Evolutionary conservation across 1,140 invertebrate species (phyloP), one percentile per base, ranked within the genome.

Genomic region (Bombus pyrosoma): DNA sequence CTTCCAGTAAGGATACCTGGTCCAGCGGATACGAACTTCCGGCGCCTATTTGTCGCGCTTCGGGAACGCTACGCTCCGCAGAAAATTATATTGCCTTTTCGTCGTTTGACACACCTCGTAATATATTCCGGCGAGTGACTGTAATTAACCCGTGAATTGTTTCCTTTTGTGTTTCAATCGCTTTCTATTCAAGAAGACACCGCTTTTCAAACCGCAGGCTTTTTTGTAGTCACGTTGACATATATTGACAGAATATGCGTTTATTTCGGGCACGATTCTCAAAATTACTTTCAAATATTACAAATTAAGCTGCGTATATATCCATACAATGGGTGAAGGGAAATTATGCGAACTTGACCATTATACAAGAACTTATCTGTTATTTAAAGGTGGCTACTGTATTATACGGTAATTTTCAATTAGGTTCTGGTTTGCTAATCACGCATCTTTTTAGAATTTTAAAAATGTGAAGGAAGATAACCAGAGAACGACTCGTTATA

Each of bases 11-110:
- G 92, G 92, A 93, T 93, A 91, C 92, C 91, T 93, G 92, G 89
- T 93, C 92, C 92, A 93, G 87, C 92, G 92, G 92, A 88, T 89
- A 93, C 92, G 90, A 69, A 87, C 89, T 93, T 94, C 93, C 93
- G 91, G 91, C 84, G 85, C 80, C 88, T 87, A 91, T 91, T 91
- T 90, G 76, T 87, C 86, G 84, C 88, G 86, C 86, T 89, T 87
- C 85, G 90, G 25, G 57, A 81, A 71, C 76, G 84, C 57, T 13
- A 80, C 57, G 86, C 80, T 71, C 76, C 79, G 69, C 83, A 87
- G 85, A 89, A 86, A 91, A 89, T 91, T 90, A 86, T 91, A 83
- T 87, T 77, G 84, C 71, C 64, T 87, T 86, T 82, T 76, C 62
- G 74, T 41, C 82, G 83, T 84, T 87, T 78, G 84, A 83, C 88